A percentile compares a stretch with the other conserved stretches of the same genome.
These are phyloP conservation scores for Drosophila leonis DNA, from an alignment of 2,888 invertebrate species.

Conservation along the genomic window DNA sequence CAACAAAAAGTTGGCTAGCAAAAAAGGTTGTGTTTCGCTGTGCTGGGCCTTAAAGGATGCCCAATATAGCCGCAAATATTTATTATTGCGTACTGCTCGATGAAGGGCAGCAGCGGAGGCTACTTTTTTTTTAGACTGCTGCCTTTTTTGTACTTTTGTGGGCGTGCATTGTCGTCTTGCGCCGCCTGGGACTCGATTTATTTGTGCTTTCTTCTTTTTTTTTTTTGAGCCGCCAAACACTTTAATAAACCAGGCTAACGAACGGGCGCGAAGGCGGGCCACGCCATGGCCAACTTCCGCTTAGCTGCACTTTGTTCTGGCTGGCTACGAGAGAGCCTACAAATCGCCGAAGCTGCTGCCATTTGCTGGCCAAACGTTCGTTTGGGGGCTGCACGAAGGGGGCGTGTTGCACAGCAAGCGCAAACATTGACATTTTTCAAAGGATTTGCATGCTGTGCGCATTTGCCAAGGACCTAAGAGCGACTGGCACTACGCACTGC, in stretches of 20 bases:
- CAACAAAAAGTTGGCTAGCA: constrained; percentile 16
- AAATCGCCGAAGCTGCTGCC: constrained; percentile 31
- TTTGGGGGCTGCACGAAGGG: not conserved
- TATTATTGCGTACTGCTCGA: constrained; percentile 61
- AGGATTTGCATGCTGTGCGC: constrained; percentile 67
- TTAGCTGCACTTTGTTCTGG: constrained; percentile 53
- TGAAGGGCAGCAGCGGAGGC: not conserved
- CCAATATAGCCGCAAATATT: constrained; percentile 74
- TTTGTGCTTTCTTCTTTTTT: constrained; percentile 39
- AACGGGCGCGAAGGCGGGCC: constrained; percentile 48
- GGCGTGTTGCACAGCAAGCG: constrained; percentile 14
- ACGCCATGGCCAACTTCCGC: constrained; percentile 69
- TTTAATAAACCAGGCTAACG: constrained; percentile 68
- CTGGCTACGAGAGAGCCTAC: constrained; percentile 14
- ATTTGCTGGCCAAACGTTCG: constrained; percentile 28
- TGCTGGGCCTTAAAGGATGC: constrained; percentile 25
- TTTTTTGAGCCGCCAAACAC: constrained; percentile 45
- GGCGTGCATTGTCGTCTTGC: constrained; percentile 20
- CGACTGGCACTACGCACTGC: constrained; percentile 15
- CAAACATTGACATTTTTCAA: constrained; percentile 78
- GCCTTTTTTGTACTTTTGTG: constrained; percentile 10
- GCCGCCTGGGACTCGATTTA: constrained; percentile 46
- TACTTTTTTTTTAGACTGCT: constrained; percentile 14
- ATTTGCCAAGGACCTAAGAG: constrained; percentile 40
- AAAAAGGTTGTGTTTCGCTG: constrained; percentile 20